Base-by-base conservation (phyloP, 1,140 invertebrate genomes). In the Musca domestica region DNA sequence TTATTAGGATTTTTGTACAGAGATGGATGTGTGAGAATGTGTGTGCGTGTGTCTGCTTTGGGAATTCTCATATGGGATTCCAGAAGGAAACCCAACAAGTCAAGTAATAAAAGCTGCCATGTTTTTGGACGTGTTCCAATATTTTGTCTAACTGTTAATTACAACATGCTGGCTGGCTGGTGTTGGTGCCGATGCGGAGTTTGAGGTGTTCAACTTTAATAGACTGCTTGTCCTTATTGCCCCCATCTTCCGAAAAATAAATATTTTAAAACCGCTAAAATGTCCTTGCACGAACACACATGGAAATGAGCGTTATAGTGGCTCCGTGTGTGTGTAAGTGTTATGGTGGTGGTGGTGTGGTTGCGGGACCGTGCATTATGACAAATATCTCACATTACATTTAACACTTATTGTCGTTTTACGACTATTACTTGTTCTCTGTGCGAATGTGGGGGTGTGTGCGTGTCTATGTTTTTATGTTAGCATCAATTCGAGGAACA, bases 301-400 rank as follows among this genome's bases (percentile, higher is more conserved):
- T 41, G 34, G 34, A 41, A 41, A 41, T 41, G 34, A 41, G 34
- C 34, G 34, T 10, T 7, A 5, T 41, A 41, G 34, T 41, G n/a
- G n/a, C n/a, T n/a, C n/a, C n/a, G n/a, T n/a, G n/a, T n/a, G 12
- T 41, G 27, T 30, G 27, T 30, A 9, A 9, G 27, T 30, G 27
- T 41, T n/a, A n/a, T 41, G 34, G 34, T 12, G 10, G 34, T 41
- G 34, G 34, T 41, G 34, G 34, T 12, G 34, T 41, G 15, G 25
- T 34, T 58, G 14, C n/a, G 27, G 56, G 15, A 51, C 3, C 19
- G 7, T 10, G 34, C 19, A 19, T 61, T 61, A 61, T 61, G 56
- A 61, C n/a, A 61, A 61, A 61, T 61, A 61, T 61, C 56, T 61
- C 56, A 61, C 56, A 61, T 61, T 61, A 61, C 56, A 61, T 61